phyloP scores from a whole-genome alignment of 2,113 vertebrate genomes.

The Hydrochoerus hydrochaeris region DNA sequence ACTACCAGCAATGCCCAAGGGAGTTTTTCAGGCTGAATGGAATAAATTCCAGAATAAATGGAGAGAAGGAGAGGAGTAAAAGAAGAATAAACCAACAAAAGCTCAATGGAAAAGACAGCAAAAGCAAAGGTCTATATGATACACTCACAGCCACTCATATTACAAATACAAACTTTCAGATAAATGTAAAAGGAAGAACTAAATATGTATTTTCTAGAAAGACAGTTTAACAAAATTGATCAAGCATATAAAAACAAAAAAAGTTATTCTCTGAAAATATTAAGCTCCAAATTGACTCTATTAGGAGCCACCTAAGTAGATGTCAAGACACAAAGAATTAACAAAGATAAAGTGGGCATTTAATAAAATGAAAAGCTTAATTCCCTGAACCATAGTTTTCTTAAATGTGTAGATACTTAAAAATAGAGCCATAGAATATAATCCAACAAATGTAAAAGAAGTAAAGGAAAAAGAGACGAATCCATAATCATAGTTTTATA shows the following conservation, averaged over 20 bases:
- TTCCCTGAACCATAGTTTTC: background rate
- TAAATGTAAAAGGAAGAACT: background rate
- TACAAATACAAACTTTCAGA: background rate
- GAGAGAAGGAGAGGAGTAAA: background rate
- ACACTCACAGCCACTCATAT: background rate
- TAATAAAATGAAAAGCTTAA: background rate
- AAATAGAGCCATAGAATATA: background rate
- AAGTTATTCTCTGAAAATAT: background rate
- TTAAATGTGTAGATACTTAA: background rate
- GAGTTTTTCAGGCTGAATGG: background rate
- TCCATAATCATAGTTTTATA: background rate
- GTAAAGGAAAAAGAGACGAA: background rate
- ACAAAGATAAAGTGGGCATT: background rate
- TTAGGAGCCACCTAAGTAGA: background rate
- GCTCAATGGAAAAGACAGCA: background rate
- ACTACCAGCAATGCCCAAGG: background rate
- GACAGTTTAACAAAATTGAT: background rate
- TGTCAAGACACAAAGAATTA: background rate
- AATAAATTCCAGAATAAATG: background rate
- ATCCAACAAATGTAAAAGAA: background rate
- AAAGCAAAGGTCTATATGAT: background rate
- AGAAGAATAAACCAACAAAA: background rate
- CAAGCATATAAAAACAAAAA: background rate
- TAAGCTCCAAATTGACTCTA: background rate
- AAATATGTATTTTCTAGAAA: background rate